Evolutionary conservation across 2,888 invertebrate species (phyloP).

Genomic region (Ophion ventricosus): DNA sequence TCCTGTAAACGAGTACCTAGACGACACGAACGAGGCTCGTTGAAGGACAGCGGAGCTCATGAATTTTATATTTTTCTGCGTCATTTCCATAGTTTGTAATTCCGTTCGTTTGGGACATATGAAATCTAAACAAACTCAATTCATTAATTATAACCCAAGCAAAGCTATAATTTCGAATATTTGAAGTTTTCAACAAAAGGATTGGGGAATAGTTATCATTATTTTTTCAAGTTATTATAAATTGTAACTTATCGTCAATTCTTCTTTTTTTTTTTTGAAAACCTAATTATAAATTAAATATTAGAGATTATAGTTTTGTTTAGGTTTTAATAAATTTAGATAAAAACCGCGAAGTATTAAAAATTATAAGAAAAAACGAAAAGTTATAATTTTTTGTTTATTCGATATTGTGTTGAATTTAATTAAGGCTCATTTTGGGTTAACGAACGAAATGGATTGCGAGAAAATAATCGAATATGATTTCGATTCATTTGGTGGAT

Average conservation of each 20-base stretch:
- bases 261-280: too few species aligned
- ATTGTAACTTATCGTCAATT: not conserved
- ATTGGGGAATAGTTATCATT: not conserved
- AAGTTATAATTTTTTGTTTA: not conserved
- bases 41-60: too few species aligned
- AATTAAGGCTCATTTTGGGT: not conserved
- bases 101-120: too few species aligned
- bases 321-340: not conserved
- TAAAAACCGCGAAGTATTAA: not conserved
- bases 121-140: too few species aligned
- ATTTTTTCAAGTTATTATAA: not conserved
- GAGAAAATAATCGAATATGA: not conserved
- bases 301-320: too few species aligned
- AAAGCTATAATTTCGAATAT: not conserved
- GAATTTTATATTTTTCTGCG: too few species aligned
- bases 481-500: conserved; percentile 39
- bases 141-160: too few species aligned
- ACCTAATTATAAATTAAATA: too few species aligned
- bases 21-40: too few species aligned
- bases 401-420: not conserved
- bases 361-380: not conserved
- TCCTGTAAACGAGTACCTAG: too few species aligned
- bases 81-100: too few species aligned
- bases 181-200: not conserved
- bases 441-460: not conserved